Base-by-base conservation (phyloP, 2,113 vertebrate genomes). In the Galeopterus variegatus region DNA sequence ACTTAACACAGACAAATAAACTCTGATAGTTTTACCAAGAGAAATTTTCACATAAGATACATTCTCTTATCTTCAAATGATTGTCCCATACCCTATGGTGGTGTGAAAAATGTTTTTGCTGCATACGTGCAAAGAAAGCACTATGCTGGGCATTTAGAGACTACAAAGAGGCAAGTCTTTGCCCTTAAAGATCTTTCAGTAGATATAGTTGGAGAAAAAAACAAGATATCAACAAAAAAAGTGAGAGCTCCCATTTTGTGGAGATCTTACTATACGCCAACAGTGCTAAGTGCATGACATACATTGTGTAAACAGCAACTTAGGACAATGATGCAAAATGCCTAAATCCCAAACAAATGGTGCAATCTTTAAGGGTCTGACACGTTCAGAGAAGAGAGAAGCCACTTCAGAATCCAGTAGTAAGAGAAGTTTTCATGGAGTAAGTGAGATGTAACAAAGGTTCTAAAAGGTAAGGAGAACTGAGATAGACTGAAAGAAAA, bases 221-320 rank as follows among this genome's bases (percentile, higher is more conserved):
- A 65, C 45, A 91, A 95, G 41, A 90, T 75, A 88, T 5, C 65
- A 90, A 89, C 21, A 87, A 36, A 92, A 90, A 76, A 52, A 48
- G 19, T 9, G 10, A 96, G 33, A n/a, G n/a, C 36, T 76, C 54
- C 26, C 28, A 67, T 31, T 75, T 75, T 93, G 24, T 36, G 28
- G 54, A 79, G 41, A 36, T 54, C 50, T 94, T 73, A 52, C 8
- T 52, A 93, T 3, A 1, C 19, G 17, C 64, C 65, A 62, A 83
- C 21, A 88, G 58, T 41, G 58, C 8, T 82, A 33, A 92, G 33
- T 48, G 41, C 62, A 72, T 76, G 79, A 67, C 1, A 76, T 26
- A 60, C 15, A 15, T 36, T 82, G 17, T 48, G 6, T 41, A 96
- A 82, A 72, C 18, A 90, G 77, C 24, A 82, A 45, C 19, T 84